Conservation (phyloP, 2,113 vertebrate genomes). For the Megalops atlanticus region DNA sequence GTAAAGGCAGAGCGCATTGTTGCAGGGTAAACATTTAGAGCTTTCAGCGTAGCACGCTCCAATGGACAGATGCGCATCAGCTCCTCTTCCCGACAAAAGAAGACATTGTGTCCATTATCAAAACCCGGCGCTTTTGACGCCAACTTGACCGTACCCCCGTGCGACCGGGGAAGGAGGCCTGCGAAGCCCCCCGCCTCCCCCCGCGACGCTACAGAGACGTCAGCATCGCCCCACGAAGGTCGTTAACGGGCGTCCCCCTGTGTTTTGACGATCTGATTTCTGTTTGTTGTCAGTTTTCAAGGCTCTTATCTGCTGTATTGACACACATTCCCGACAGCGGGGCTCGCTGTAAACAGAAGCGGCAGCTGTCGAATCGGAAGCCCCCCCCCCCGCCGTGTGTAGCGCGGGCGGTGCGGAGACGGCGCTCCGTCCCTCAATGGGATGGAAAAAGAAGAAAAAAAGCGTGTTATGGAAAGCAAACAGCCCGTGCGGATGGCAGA, state of each 20-base stretch:
- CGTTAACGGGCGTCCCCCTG: neutral
- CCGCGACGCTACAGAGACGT: neutral
- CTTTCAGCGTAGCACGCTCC: neutral
- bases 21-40: neutral
- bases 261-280: neutral
- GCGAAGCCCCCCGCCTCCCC: too few species aligned
- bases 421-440: neutral
- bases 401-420: neutral
- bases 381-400: neutral
- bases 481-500: neutral
- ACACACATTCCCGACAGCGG: neutral
- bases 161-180: too few species aligned
- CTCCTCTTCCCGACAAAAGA: neutral
- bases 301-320: neutral
- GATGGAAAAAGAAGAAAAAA: too few species aligned
- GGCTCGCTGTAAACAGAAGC: neutral
- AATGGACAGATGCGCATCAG: neutral
- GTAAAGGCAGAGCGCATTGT: neutral
- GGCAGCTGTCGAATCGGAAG: neutral
- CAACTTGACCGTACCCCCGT: too few species aligned
- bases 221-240: neutral
- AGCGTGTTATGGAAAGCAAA: conserved; percentile 14
- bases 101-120: neutral
- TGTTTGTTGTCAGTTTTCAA: neutral
- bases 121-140: neutral